Base-by-base conservation (phyloP, 2,113 vertebrate species). In the Halcyon senegalensis region DNA sequence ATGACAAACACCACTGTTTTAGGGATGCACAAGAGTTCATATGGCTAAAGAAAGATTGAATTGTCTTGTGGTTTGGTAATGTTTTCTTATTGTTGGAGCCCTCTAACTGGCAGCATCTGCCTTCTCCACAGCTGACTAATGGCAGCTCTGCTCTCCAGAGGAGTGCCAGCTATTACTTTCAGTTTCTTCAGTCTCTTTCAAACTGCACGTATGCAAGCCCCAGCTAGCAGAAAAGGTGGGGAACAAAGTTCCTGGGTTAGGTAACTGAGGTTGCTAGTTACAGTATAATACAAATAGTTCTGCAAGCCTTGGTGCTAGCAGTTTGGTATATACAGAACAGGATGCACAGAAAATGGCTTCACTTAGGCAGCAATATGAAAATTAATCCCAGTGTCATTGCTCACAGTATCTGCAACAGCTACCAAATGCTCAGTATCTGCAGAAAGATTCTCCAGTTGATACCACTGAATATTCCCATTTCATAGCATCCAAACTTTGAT, bases 1-100 rank as follows among this genome's bases (percentile, higher is more conserved):
- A 19, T 72, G 64, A 58, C 39, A 70, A 77, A 41, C 2, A 0
- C 24, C 43, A 41, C 35, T 39, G 59, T n/a, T 78, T 15, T 50
- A 55, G 77, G 64, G 39, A 24, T 1, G 0, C 41, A 10, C 0
- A 0, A 55, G 60, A 67, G 18, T 46, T 93, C n/a, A 12, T 11
- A 44, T 9, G 41, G 50, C 33, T 73, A 3, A 77, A 5, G 2
- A 70, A 81, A 81, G n/a, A 50, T 48, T 1, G 0, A 19, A 7
- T 28, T 73, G 7, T 70, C 46, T 50, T 87, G 44, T 37, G 41
- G 16, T n/a, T 68, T 89, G 21, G 44, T 23, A 59, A 69, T 37
- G 55, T 5, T 81, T 74, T 53, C 27, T 0, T 44, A 6, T 8
- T 48, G 28, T 43, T 68, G 58, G 62, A 90, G 17, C 11, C 21